Evolutionary conservation across 2,797 vertebrate species (phyloP).

Genomic region (Sebastes oblongus): DNA sequence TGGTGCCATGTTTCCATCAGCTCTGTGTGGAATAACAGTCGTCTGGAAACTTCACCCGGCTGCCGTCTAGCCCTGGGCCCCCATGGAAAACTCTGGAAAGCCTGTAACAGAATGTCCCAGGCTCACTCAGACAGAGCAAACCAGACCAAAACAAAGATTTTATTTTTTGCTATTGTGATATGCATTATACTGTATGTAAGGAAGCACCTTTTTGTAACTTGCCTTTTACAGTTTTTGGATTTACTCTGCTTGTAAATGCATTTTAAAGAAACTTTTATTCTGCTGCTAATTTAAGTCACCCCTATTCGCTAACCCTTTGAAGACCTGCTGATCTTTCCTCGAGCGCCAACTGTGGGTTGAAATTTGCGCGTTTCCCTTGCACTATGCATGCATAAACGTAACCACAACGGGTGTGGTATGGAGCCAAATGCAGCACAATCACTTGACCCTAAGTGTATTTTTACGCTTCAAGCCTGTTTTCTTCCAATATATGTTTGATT

Average conservation of each 20-base stretch:
- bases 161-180: conserved; percentile 4
- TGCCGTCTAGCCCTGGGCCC: conserved; percentile 74
- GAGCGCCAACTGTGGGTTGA: background rate
- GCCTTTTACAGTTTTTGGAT: background rate
- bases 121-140: conserved; percentile 53
- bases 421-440: no score
- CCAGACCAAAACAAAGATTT: conserved; percentile 15
- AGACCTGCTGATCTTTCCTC: background rate
- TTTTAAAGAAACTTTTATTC: background rate
- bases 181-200: background rate
- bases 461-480: no score
- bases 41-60: conserved; percentile 77
- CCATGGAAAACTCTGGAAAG: conserved; percentile 76
- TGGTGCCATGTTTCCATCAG: conserved; percentile 76
- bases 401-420: no score
- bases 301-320: no score
- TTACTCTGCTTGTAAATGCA: background rate
- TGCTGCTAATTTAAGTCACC: background rate
- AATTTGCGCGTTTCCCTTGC: background rate
- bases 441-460: no score
- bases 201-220: background rate
- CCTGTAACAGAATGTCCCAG: conserved; percentile 60
- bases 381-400: background rate
- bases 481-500: background rate
- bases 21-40: conserved; percentile 71